phyloP scores from a whole-genome alignment of 2,113 vertebrate species.

The Ictidomys tridecemlineatus region DNA sequence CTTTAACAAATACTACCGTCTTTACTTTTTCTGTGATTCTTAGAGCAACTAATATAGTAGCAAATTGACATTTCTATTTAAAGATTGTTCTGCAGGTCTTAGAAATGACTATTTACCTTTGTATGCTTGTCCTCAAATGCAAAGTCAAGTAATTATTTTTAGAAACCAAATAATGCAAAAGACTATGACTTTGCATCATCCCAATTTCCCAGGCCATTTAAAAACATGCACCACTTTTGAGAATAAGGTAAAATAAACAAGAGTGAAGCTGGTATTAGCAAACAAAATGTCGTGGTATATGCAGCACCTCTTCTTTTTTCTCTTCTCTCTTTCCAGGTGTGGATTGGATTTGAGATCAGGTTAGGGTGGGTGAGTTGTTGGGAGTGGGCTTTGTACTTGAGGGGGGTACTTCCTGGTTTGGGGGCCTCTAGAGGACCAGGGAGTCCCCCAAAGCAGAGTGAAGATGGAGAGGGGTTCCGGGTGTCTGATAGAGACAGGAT shows the following conservation, averaged over 20 bases:
- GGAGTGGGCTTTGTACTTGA: not conserved
- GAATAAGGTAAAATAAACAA: not conserved
- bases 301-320: not conserved
- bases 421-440: not conserved
- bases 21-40: conserved; percentile 23
- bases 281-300: not conserved
- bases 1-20: not conserved
- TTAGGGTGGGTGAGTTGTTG: not conserved
- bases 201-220: conserved; percentile 4
- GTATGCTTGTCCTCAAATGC: not conserved
- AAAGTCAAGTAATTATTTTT: conserved; percentile 59
- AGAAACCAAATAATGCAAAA: conserved; percentile 32
- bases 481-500: not conserved
- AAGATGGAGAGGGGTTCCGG: not conserved
- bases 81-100: not conserved
- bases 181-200: not conserved
- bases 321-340: not conserved
- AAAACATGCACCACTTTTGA: not conserved
- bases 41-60: not conserved
- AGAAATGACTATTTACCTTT: conserved; percentile 24
- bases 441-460: not conserved
- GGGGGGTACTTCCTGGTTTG: not conserved
- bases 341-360: not conserved
- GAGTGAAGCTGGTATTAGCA: not conserved
- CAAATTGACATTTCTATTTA: conserved; percentile 50